Percentiles rank a stretch among this genome's conserved stretches.
Conservation (phyloP, 2,888 invertebrate genomes). For the Corythucha ciliata region DNA sequence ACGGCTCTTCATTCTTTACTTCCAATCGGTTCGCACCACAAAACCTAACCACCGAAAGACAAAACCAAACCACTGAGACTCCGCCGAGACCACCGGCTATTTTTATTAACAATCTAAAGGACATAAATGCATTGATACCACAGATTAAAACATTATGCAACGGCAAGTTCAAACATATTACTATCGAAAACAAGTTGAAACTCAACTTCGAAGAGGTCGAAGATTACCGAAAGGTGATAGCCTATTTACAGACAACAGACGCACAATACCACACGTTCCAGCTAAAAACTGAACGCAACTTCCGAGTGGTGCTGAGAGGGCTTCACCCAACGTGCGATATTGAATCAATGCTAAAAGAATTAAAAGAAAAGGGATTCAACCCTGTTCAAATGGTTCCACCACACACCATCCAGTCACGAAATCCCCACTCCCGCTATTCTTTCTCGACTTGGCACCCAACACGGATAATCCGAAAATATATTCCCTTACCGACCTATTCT, state of each 20-base stretch:
- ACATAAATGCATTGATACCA: constrained; percentile 11
- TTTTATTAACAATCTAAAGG: constrained; percentile 7
- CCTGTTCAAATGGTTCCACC: neutral
- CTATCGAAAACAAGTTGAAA: neutral
- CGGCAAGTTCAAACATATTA: constrained; percentile 4
- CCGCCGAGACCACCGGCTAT: constrained; percentile 4
- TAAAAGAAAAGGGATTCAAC: neutral
- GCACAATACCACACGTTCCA: constrained; percentile 1
- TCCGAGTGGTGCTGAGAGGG: constrained; percentile 3
- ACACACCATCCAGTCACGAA: constrained; percentile 6
- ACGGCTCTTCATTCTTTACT: constrained; percentile 3
- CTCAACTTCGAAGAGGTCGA: neutral
- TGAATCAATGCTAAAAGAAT: neutral
- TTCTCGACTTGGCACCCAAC: neutral
- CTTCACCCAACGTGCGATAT: neutral
- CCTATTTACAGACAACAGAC: neutral
- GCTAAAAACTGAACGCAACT: neutral
- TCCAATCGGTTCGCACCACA: constrained; percentile 7
- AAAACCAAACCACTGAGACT: constrained; percentile 1
- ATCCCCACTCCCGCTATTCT: neutral
- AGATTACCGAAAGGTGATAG: no score
- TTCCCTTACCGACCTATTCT: neutral
- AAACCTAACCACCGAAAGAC: neutral
- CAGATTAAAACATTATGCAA: constrained; percentile 6
- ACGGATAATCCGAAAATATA: no score